Base-by-base conservation (phyloP, 2,888 invertebrate species). In the Lysandra coridon region DNA sequence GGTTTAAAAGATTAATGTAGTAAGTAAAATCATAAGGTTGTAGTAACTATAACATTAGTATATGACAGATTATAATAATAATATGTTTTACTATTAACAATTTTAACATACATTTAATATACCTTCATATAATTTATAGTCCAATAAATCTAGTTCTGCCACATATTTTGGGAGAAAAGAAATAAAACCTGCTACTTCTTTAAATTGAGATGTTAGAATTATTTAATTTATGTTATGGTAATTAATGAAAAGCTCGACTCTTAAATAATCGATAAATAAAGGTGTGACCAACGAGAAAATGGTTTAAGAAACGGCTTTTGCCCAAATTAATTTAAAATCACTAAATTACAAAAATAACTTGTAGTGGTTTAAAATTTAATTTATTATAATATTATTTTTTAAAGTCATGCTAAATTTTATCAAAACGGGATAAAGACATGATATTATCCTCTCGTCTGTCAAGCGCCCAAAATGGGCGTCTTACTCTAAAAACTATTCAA, bases 111-210 rank as follows among this genome's bases (percentile, higher is more conserved):
- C n/a, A 44, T 44, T 40, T 44, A n/a, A 74, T 74, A 74, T 37
- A 33, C 69, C 33, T 33, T 33, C 69, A 69, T 33, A 69, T 37
- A 69, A 40, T 74, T 74, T 44, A 74, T 74, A 14, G n/a, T 74
- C 74, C 44, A 74, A 74, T 74, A 74, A 44, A 44, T 74, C 44
- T 6, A 40, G n/a, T 74, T 74, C 40, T 10, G 23, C 23, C 74
- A 74, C 74, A 74, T 74, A 74, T 74, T 40, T 74, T 44, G 74
- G 23, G 74, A 74, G 74, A 74, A 74, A 74, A 74, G 40, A 74
- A 40, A 44, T 74, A 74, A 76, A 77, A 77, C 57, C 17, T 33
- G 33, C 33, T 53, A n/a, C 33, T 17, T 49, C 37, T 30, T 33
- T 33, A 37, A 69, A 69, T 69, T 69, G 69, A 69, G 37, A 69